These are phyloP conservation scores for Rhinella marina DNA, from an alignment of 2,797 vertebrate genomes.

Conservation along the genomic window DNA sequence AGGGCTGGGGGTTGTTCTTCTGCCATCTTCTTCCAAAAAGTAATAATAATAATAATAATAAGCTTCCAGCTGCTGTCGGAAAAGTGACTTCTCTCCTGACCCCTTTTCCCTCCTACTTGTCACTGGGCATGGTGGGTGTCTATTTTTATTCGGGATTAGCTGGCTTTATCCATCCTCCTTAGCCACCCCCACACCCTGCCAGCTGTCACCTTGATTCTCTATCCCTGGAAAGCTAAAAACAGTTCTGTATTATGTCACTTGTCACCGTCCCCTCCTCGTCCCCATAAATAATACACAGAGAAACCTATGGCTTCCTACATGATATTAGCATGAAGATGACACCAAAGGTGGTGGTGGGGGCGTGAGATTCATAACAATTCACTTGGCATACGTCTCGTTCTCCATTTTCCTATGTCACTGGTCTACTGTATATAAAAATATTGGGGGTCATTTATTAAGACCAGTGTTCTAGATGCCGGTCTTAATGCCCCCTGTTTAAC, in stretches of 20 bases:
- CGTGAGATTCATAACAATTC: too few species aligned
- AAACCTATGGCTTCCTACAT: neutral
- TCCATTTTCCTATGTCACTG: too few species aligned
- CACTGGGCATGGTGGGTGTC: neutral
- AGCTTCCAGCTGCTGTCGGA: neutral
- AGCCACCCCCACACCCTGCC: constrained; percentile 27
- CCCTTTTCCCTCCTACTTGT: constrained; percentile 31
- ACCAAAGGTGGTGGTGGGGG: neutral
- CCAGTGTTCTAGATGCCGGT: too few species aligned
- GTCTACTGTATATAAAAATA: too few species aligned
- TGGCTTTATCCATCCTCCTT: constrained; percentile 49
- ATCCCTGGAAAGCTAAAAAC: constrained; percentile 55
- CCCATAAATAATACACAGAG: constrained; percentile 15
- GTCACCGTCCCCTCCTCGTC: neutral
- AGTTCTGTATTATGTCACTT: constrained; percentile 45
- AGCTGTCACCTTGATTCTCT: constrained; percentile 52
- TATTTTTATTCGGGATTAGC: constrained; percentile 45
- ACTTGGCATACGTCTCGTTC: too few species aligned
- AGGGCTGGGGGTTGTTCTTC: constrained; percentile 7
- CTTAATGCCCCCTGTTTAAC: too few species aligned
- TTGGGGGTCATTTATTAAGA: too few species aligned
- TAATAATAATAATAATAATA: neutral
- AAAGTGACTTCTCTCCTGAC: neutral
- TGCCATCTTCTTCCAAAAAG: constrained; percentile 1
- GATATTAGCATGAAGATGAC: neutral